phyloP scores from a whole-genome alignment of 2,888 invertebrate species.

The Drosophila atripex region DNA sequence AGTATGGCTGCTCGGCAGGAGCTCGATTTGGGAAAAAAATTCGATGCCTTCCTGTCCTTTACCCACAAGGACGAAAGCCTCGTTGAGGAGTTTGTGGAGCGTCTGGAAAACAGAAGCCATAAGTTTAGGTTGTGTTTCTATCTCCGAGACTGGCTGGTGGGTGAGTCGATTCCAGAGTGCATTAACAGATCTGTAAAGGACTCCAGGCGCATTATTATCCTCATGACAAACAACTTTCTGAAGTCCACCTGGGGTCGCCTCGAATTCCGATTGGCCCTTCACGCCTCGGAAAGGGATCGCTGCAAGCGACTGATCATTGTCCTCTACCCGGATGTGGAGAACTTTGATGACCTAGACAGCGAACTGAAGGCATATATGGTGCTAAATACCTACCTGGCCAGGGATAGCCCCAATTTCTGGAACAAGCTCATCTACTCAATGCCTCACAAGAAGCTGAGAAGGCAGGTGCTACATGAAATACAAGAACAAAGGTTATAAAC shows the following conservation, averaged over 20 bases:
- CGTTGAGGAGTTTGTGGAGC: conserved; percentile 36
- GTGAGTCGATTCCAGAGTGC: conserved; percentile 41
- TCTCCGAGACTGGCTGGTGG: conserved; percentile 43
- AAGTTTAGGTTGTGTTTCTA: conserved; percentile 36
- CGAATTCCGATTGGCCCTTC: conserved; percentile 42
- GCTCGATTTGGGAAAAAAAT: conserved; percentile 1
- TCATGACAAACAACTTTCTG: conserved; percentile 41
- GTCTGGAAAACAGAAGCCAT: conserved; percentile 16
- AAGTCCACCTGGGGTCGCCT: conserved; percentile 44
- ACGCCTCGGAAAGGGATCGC: conserved; percentile 30
- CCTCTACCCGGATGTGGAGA: conserved; percentile 38
- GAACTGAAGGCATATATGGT: conserved; percentile 40
- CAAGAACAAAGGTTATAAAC: neutral
- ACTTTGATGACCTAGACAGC: conserved; percentile 29
- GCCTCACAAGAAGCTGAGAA: conserved; percentile 34
- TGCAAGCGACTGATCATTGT: conserved; percentile 44
- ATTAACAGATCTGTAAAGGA: conserved; percentile 34
- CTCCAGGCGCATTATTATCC: conserved; percentile 35
- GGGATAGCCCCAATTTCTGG: conserved; percentile 44
- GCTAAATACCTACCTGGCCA: conserved; percentile 35
- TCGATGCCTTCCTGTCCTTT: conserved; percentile 42
- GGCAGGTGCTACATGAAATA: neutral
- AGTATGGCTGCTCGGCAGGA: conserved; percentile 13
- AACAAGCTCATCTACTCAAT: conserved; percentile 37
- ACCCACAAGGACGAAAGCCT: conserved; percentile 29